phyloP scores from a whole-genome alignment of 2,888 invertebrate species.

The Eupithecia subfuscata region DNA sequence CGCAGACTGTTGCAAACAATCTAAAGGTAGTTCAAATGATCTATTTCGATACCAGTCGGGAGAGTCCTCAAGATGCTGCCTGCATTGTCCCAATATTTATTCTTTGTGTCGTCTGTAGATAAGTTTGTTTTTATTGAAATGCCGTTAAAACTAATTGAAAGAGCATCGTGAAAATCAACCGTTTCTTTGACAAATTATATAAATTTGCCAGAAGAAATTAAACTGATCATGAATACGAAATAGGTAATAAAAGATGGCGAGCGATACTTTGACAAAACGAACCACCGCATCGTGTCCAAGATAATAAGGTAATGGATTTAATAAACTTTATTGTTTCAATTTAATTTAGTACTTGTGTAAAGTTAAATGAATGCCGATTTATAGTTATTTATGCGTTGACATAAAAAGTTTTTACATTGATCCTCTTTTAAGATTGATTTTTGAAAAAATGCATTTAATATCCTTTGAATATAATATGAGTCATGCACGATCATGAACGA shows the following conservation, averaged over 20 bases:
- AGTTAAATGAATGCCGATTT: conserved; percentile 6
- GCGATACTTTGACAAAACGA: conserved; percentile 15
- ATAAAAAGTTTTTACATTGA: conserved; percentile 12
- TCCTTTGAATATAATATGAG: not conserved
- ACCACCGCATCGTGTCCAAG: conserved; percentile 45
- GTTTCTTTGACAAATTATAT: not conserved
- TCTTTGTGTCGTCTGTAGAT: not conserved
- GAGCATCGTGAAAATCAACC: not conserved
- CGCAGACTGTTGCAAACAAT: too few species aligned
- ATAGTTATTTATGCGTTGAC: conserved; percentile 16
- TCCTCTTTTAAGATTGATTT: not conserved
- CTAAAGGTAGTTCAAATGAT: too few species aligned
- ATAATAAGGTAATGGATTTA: conserved; percentile 38
- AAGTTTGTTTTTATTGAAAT: not conserved
- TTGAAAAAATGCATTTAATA: not conserved
- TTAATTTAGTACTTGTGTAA: conserved; percentile 11
- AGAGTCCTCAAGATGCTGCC: too few species aligned
- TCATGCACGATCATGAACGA: not conserved
- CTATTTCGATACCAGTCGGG: too few species aligned
- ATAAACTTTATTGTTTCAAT: conserved; percentile 30
- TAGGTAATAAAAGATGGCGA: not conserved
- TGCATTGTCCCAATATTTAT: too few species aligned
- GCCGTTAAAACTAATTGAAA: not conserved
- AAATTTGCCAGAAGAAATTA: not conserved
- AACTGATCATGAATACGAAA: not conserved